Conservation (phyloP, 2,113 vertebrate species). For the Sciurus niger region DNA sequence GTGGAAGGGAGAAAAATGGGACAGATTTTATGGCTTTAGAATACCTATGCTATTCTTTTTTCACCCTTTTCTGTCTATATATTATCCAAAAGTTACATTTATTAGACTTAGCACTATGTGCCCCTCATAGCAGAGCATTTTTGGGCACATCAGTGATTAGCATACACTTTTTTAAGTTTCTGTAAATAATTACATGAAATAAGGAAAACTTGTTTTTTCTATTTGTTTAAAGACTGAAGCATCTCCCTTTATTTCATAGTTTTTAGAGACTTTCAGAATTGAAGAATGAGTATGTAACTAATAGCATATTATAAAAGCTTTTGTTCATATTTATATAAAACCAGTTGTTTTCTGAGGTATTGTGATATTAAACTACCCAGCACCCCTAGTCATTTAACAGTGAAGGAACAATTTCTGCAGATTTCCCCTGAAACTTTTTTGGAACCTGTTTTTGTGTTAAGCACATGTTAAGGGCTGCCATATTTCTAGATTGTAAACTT, state of each 20-base stretch:
- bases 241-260: constrained; percentile 4
- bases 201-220: background rate
- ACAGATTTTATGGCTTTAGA: background rate
- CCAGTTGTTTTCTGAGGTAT: background rate
- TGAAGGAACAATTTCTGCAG: background rate
- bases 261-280: constrained; percentile 29
- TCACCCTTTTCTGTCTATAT: background rate
- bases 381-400: background rate
- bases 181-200: background rate
- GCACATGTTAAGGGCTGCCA: background rate
- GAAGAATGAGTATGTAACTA: background rate
- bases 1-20: background rate
- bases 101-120: background rate
- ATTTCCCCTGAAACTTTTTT: background rate
- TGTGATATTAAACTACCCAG: background rate
- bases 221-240: constrained; percentile 20
- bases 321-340: background rate
- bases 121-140: background rate
- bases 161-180: background rate
- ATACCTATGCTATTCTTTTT: background rate
- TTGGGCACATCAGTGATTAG: background rate
- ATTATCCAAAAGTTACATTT: background rate
- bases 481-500: background rate
- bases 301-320: background rate
- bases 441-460: background rate